phyloP scores from a whole-genome alignment of 2,113 vertebrate species.

The Oriolus oriolus region DNA sequence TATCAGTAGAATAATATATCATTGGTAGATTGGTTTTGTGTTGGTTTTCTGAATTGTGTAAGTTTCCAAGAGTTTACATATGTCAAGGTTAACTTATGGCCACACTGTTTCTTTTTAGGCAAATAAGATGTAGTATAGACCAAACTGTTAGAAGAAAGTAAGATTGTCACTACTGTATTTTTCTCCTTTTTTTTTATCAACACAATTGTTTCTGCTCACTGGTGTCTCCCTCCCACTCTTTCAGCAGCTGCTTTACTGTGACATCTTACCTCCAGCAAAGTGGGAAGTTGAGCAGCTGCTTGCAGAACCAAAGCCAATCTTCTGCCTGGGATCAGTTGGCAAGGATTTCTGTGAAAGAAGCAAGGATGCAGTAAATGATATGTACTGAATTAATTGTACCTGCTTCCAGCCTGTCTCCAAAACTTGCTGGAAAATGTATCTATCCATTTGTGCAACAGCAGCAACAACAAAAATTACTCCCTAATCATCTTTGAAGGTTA shows the following conservation, averaged over 20 bases:
- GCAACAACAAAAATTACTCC: conserved; percentile 47
- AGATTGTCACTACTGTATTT: neutral
- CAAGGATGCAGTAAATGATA: conserved; percentile 39
- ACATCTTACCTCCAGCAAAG: conserved; percentile 63
- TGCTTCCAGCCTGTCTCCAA: conserved; percentile 19
- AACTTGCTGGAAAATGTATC: conserved; percentile 34
- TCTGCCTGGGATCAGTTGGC: conserved; percentile 55
- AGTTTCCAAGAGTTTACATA: neutral
- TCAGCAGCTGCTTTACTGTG: conserved; percentile 56
- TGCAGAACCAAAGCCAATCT: conserved; percentile 46
- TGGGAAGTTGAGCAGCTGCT: conserved; percentile 53
- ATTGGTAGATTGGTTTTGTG: neutral
- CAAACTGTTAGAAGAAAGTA: conserved; percentile 8
- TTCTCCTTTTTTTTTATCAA: neutral
- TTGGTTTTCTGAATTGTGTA: neutral
- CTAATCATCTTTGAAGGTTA: conserved; percentile 44
- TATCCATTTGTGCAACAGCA: conserved; percentile 16
- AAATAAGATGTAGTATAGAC: neutral
- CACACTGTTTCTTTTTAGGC: neutral
- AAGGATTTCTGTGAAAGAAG: conserved; percentile 46
- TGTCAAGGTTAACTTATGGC: neutral
- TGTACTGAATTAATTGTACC: conserved; percentile 56
- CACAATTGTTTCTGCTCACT: conserved; percentile 34
- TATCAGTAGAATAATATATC: neutral
- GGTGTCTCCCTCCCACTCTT: conserved; percentile 32